A percentile compares a stretch with the other conserved stretches of the same genome.
phyloP scores from a whole-genome alignment of 1,140 invertebrate genomes.

The Leptoteleia sp. region DNA sequence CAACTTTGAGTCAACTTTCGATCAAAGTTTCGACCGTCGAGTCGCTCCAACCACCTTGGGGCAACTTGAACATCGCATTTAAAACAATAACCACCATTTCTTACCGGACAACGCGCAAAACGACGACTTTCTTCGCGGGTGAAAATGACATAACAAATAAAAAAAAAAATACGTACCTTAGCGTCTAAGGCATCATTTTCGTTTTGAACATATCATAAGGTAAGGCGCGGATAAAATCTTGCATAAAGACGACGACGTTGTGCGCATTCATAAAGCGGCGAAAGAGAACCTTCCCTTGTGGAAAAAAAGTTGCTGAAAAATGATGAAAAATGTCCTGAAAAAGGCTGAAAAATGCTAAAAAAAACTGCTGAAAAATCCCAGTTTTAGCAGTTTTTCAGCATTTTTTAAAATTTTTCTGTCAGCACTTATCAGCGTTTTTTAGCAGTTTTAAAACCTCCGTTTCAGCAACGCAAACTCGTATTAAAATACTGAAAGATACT shows the following conservation, averaged over 20 bases:
- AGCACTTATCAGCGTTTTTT: no score
- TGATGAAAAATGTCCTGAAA: no score
- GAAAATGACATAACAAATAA: constrained; percentile 45
- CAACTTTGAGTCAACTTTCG: constrained; percentile 37
- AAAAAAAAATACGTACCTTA: constrained; percentile 63
- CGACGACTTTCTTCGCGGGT: constrained; percentile 4
- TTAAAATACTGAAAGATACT: no score
- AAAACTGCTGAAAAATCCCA: no score
- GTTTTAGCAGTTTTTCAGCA: no score
- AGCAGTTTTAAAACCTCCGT: no score
- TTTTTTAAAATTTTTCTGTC: no score
- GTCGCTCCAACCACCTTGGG: no score
- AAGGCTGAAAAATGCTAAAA: no score
- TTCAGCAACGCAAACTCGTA: no score
- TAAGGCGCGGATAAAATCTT: constrained; percentile 59
- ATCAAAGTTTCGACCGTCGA: constrained; percentile 32
- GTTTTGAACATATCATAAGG: constrained; percentile 72
- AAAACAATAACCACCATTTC: constrained; percentile 40
- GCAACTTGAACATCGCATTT: constrained; percentile 10
- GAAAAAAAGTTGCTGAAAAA: no score
- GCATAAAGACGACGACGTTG: constrained; percentile 37
- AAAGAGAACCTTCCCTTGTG: constrained; percentile 27
- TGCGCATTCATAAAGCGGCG: constrained; percentile 29
- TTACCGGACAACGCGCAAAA: constrained; percentile 30
- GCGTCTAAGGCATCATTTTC: constrained; percentile 58